Percentiles rank a stretch among this genome's conserved stretches.
phyloP scores from a whole-genome alignment of 2,113 vertebrate species.

The Monopterus albus region DNA sequence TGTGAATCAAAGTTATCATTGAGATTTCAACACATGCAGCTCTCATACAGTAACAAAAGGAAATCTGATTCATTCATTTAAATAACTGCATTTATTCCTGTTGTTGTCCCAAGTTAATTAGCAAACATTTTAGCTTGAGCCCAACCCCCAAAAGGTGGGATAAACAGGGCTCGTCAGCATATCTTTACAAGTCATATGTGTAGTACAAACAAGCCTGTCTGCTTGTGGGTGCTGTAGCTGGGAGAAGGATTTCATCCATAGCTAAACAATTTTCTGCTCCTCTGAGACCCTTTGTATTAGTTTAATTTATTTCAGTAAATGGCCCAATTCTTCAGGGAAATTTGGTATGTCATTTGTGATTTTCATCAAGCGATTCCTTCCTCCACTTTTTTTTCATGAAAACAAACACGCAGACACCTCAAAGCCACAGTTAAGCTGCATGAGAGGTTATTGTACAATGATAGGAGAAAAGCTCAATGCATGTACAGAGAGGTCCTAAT shows the following conservation, averaged over 20 bases:
- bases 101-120: conserved; percentile 65
- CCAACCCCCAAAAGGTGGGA: conserved; percentile 46
- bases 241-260: conserved; percentile 67
- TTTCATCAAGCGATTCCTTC: conserved; percentile 70
- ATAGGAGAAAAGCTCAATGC: background rate
- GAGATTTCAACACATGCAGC: conserved; percentile 27
- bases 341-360: conserved; percentile 71
- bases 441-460: conserved; percentile 38
- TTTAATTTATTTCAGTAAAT: conserved; percentile 83
- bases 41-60: conserved; percentile 28
- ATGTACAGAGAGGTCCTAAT: conserved; percentile 10
- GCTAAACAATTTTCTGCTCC: conserved; percentile 74
- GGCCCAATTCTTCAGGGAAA: conserved; percentile 78
- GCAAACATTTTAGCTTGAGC: conserved; percentile 43
- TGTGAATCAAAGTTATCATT: background rate
- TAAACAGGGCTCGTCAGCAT: conserved; percentile 66
- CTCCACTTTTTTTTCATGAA: conserved; percentile 35
- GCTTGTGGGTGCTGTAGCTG: conserved; percentile 54
- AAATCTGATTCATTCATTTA: conserved; percentile 54
- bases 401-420: conserved; percentile 56
- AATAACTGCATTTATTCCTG: conserved; percentile 62
- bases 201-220: conserved; percentile 66
- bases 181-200: conserved; percentile 63
- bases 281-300: conserved; percentile 77
- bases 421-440: conserved; percentile 32